Percentiles rank a stretch among this genome's conserved stretches.
phyloP scores from a whole-genome alignment of 2,113 vertebrate genomes.

The human (Homo sapiens) region GRCh38 chr1:113443001-113443500 shows the following conservation, averaged over 20 bases:
- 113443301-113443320: too few species aligned
- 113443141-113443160: constrained; percentile 10
- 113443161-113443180: constrained; percentile 34
- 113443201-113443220: not conserved
- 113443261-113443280: not conserved
- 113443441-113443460: constrained; percentile 25
- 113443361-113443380: not conserved
- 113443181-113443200: constrained; percentile 40
- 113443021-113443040: not conserved
- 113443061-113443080: not conserved
- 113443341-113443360: too few species aligned
- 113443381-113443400: constrained; percentile 33
- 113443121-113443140: not conserved
- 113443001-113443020: not conserved
- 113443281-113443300: too few species aligned
- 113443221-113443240: constrained; percentile 42
- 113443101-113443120: constrained; percentile 24
- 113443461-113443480: not conserved
- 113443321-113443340: too few species aligned
- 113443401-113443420: not conserved
- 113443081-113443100: not conserved
- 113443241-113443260: not conserved
- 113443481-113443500: not conserved
- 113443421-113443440: not conserved
- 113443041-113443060: constrained; percentile 28